A percentile compares a stretch with the other conserved stretches of the same genome.
phyloP scores from a whole-genome alignment of 1,140 invertebrate species.

The Bombus sibiricus region DNA sequence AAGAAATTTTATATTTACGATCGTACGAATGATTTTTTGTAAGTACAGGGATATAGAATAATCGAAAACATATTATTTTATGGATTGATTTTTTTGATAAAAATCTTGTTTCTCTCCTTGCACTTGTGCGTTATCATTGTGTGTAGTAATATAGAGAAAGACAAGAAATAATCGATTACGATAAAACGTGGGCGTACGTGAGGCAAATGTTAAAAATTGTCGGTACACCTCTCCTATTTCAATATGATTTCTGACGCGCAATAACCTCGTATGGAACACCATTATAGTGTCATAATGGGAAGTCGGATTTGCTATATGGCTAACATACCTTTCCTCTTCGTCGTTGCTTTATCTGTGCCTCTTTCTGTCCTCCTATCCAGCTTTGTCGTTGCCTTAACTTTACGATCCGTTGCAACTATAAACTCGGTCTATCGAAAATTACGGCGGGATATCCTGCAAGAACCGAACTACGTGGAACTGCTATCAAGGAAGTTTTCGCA shows the following conservation, averaged over 20 bases:
- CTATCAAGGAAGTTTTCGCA: constrained; percentile 24
- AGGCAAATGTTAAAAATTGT: constrained; percentile 10
- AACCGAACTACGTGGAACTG: constrained; percentile 48
- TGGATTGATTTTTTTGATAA: not conserved
- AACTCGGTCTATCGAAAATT: constrained; percentile 77
- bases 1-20: too few relatives aligned
- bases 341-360: constrained; percentile 22
- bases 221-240: not conserved
- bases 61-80: not conserved
- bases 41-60: not conserved
- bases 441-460: constrained; percentile 69
- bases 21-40: not conserved
- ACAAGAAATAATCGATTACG: not conserved
- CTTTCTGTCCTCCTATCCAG: constrained; percentile 33
- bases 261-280: not conserved
- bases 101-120: not conserved
- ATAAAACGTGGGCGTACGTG: too few relatives aligned
- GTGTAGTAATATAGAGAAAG: not conserved
- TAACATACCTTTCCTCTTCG: not conserved
- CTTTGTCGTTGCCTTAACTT: constrained; percentile 61
- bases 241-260: constrained; percentile 1
- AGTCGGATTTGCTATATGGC: constrained; percentile 26
- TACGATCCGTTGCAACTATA: constrained; percentile 68
- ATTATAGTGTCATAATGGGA: constrained; percentile 28
- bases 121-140: not conserved